Conservation (phyloP, 2,888 invertebrate genomes). For the Drosophila buzzatii region DNA sequence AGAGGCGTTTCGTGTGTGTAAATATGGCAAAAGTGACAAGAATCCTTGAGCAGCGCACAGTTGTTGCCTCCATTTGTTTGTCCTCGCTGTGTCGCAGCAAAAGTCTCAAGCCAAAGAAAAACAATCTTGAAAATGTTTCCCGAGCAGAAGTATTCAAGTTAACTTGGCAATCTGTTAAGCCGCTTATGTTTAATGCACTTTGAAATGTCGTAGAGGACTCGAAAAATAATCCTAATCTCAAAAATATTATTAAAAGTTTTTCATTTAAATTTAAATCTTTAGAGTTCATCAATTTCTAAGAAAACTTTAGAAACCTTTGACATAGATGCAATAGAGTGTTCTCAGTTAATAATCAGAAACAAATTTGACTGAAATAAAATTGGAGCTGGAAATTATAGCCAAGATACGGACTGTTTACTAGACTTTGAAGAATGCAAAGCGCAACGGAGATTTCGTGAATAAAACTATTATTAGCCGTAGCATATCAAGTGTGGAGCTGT, state of each 20-base stretch:
- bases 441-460: background rate
- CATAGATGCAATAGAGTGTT: too few relatives aligned
- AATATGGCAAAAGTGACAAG: constrained; percentile 48
- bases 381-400: too few relatives aligned
- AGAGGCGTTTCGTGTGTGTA: constrained; percentile 55
- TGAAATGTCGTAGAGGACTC: background rate
- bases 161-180: constrained; percentile 35
- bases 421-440: too few relatives aligned
- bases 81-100: constrained; percentile 17
- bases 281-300: too few relatives aligned
- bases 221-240: background rate
- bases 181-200: constrained; percentile 41
- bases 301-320: too few relatives aligned
- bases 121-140: constrained; percentile 18
- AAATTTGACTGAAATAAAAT: too few relatives aligned
- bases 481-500: background rate
- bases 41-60: constrained; percentile 32
- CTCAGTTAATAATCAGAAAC: too few relatives aligned
- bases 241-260: constrained; percentile 5
- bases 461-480: background rate
- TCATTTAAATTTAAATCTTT: background rate
- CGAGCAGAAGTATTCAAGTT: constrained; percentile 17
- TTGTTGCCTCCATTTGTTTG: constrained; percentile 24
- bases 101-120: constrained; percentile 23
- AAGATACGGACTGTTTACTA: too few relatives aligned